phyloP scores from a whole-genome alignment of 2,888 invertebrate genomes.

The Pristionchus japonicus region DNA sequence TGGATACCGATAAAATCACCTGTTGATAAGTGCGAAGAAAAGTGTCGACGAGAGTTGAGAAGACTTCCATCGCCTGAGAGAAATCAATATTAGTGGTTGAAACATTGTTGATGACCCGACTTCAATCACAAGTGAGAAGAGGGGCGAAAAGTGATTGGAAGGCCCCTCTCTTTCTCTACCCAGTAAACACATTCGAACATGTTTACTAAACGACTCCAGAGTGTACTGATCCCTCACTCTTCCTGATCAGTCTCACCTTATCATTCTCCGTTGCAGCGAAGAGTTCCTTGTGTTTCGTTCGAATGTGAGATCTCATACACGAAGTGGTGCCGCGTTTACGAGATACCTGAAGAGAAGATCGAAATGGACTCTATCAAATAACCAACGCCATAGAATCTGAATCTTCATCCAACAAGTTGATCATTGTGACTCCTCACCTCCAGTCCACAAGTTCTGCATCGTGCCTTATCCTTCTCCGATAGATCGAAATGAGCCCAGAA shows the following conservation, averaged over 20 bases:
- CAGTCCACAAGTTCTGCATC: conserved; percentile 26
- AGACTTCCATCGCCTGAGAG: conserved; percentile 1
- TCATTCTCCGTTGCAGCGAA: conserved; percentile 18
- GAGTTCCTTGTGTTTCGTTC: conserved; percentile 8
- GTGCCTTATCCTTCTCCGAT: background rate
- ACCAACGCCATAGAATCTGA: too few relatives aligned
- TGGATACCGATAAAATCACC: background rate
- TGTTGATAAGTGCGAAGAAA: background rate
- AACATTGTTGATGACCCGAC: background rate
- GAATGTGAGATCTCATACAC: conserved; percentile 20
- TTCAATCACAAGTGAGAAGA: background rate
- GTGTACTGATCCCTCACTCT: background rate
- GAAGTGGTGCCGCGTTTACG: background rate
- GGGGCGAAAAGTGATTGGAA: background rate
- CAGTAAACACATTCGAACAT: too few relatives aligned
- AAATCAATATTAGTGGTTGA: background rate
- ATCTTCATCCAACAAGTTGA: too few relatives aligned
- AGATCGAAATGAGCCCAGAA: conserved; percentile 31
- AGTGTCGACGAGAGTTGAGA: background rate
- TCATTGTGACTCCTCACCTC: background rate
- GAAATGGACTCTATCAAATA: too few relatives aligned
- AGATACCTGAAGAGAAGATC: background rate
- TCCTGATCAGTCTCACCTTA: background rate
- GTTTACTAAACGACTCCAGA: too few relatives aligned
- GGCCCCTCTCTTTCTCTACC: background rate